Evolutionary conservation across 2,797 vertebrate genomes (phyloP), one percentile per base, ranked within the genome.

Genomic region (Poeciliopsis presidionis): DNA sequence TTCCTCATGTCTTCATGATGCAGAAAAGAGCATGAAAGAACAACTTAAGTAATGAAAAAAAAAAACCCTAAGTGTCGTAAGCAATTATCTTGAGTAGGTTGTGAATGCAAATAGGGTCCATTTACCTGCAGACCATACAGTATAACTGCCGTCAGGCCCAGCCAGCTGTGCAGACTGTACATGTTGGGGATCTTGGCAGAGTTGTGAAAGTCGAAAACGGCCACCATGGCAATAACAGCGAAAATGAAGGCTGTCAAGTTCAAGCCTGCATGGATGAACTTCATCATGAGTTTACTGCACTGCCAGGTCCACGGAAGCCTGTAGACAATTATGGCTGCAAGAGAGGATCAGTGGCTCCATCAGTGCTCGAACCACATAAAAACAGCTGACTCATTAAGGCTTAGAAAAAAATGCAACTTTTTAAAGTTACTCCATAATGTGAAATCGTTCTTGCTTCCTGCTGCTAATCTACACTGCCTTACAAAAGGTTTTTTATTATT

Each of bases 141-240:
- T 79, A 97, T 92, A 71, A 98, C 91, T 47, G 90, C 96, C 18
- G 61, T 20, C 88, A 99, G 90, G 11, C 98, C 98, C 83, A 99
- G 79, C 98, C 98, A 99, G 95, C 98, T 99, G 94, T 99, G 98
- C 79, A 99, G 94, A 84, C 98, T 99, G 94, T 99, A 99, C 98
- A 99, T 97, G 90, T 99, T 98, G 80, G 97, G 96, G 84, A 97
- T 97, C 0, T 86, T 92, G 9, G 53, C 79, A 79, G 80, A 74
- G 65, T 97, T 98, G 94, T 98, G 98, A 90, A 91, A 97, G 20
- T 99, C 97, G 94, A 99, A 99, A 75, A 94, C 98, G 0, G 98
- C 97, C 86, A 98, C 96, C 88, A 97, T 71, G 30, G 97, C 79
- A 82, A 99, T 89, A 43, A 96, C 93, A 11, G 92, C 95, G 30